Percentiles rank a stretch among this genome's conserved stretches.
Conservation (phyloP, 2,113 vertebrate genomes). For the Hydrochoerus hydrochaeris region DNA sequence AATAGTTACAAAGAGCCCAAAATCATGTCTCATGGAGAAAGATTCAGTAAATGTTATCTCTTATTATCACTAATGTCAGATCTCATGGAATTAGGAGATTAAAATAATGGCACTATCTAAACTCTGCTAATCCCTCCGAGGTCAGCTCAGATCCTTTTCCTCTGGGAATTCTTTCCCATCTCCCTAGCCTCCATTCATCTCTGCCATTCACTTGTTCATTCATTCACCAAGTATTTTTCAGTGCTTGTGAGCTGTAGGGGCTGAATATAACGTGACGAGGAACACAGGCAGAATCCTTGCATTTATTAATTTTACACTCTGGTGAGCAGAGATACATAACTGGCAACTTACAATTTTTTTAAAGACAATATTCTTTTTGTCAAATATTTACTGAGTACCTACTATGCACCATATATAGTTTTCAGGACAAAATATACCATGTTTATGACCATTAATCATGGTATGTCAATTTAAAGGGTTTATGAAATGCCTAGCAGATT, state of each 20-base stretch:
- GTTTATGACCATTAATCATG: neutral
- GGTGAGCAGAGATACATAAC: neutral
- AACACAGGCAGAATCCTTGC: neutral
- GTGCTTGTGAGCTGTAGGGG: neutral
- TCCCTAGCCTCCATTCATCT: neutral
- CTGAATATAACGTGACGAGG: neutral
- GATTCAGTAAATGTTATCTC: neutral
- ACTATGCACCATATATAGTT: neutral
- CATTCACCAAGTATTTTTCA: neutral
- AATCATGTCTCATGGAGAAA: neutral
- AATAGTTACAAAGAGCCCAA: neutral
- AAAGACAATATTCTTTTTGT: neutral
- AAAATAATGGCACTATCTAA: neutral
- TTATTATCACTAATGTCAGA: neutral
- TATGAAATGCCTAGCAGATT: neutral
- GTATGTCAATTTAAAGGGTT: neutral
- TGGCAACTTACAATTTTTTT: neutral
- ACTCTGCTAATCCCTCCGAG: neutral
- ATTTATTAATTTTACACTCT: neutral
- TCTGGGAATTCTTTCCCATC: neutral
- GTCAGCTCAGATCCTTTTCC: neutral
- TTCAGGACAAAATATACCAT: neutral
- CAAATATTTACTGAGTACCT: neutral
- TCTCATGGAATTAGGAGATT: neutral
- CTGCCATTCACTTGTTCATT: neutral